Evolutionary conservation across 1,140 invertebrate species (phyloP), one percentile per base, ranked within the genome.

Genomic region (Chironomus tepperi): DNA sequence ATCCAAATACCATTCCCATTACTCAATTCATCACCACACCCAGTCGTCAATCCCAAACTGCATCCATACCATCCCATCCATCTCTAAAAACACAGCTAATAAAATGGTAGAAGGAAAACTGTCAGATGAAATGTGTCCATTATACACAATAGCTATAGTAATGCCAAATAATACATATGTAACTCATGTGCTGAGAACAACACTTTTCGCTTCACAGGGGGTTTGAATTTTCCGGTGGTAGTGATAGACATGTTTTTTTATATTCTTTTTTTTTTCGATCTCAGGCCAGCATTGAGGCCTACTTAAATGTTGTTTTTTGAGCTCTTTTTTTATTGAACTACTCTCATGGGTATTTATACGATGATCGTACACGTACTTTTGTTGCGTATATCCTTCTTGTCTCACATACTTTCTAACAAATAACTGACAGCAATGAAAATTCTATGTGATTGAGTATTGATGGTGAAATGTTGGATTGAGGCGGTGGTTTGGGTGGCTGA

Each of bases 201-300:
- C 65, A 70, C 65, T 70, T 70, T 70, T 70, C 65, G 19, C 65
- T 70, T 16, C 65, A 70, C 65, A 70, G 65, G 65, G 19, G 65
- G 9, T 70, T 67, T 57, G 47, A 57, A 57, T 57, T 57, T 57
- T 57, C 47, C 47, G 47, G 47, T 15, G 47, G 47, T 57, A n/a
- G 47, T 57, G 47, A 57, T 57, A 5, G 47, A 57, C 47, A 57
- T 15, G 15, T 57, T 57, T 57, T 57, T 57, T 57, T 47, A 9
- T 15, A n/a, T n/a, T 57, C 47, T n/a, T 15, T 57, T 12, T 12
- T 57, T 57, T 5, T 15, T 57, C 47, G 12, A n/a, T 12, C 47
- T 12, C 47, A 57, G 47, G 12, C n/a, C 47, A n/a, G 47, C 12
- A 57, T 57, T 57, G 3, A 57, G 47, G 47, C 47, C 12, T 57